Percentiles rank a stretch among this genome's conserved stretches.
Conservation (phyloP, 2,797 vertebrate genomes). For the Pelodytes ibericus region DNA sequence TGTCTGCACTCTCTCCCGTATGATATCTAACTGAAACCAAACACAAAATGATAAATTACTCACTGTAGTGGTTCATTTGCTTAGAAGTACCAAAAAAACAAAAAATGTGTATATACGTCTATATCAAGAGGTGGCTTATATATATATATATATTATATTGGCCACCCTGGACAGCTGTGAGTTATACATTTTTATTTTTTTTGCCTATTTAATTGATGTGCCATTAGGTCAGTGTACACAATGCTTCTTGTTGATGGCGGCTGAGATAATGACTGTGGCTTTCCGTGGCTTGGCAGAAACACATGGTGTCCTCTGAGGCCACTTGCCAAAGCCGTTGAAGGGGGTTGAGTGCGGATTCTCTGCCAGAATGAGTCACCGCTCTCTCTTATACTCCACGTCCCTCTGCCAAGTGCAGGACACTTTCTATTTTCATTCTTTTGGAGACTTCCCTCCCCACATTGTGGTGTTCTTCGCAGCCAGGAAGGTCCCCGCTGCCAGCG, state of each 20-base stretch:
- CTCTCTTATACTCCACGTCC: slow-evolving; percentile 81
- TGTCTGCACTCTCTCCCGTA: no score
- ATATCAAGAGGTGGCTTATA: no score
- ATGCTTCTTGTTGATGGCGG: slow-evolving; percentile 85
- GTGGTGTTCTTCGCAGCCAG: slow-evolving; percentile 82
- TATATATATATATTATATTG: slow-evolving; percentile 62
- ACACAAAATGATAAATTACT: no score
- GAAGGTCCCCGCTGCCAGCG: slow-evolving; percentile 74
- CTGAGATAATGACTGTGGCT: slow-evolving; percentile 82
- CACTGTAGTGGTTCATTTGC: no score
- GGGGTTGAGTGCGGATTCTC: slow-evolving; percentile 78
- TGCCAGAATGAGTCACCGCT: slow-evolving; percentile 86
- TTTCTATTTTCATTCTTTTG: slow-evolving; percentile 87
- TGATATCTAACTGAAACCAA: no score
- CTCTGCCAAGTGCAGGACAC: slow-evolving; percentile 85
- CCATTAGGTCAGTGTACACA: slow-evolving; percentile 85
- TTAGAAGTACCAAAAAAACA: no score
- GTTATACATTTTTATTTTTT: slow-evolving; percentile 50
- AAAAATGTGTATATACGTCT: no score
- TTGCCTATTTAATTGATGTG: slow-evolving; percentile 82
- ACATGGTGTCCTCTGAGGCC: slow-evolving; percentile 81
- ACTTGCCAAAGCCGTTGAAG: slow-evolving; percentile 84
- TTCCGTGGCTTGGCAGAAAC: slow-evolving; percentile 86
- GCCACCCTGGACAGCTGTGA: slow-evolving; percentile 82
- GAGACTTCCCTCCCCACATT: slow-evolving; percentile 82